These are phyloP conservation scores for Eciton burchellii DNA, from an alignment of 1,140 invertebrate species.

Conservation along the genomic window DNA sequence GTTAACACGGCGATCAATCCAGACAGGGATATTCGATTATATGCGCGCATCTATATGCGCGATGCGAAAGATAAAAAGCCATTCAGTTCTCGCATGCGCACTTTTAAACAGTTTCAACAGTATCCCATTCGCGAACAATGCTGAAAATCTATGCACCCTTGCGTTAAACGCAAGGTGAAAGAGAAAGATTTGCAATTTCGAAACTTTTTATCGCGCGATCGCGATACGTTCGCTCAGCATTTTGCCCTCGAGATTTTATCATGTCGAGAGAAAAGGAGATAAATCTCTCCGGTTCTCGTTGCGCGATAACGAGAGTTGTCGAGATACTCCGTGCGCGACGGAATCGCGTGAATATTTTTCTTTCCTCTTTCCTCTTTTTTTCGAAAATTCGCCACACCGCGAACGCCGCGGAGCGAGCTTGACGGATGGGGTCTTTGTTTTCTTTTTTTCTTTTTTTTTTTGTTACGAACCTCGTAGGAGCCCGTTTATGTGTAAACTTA, in stretches of 20 bases:
- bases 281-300: background rate
- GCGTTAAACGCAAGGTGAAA: background rate
- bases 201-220: too few species aligned
- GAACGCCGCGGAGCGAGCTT: slow-evolving; percentile 26
- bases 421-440: too few species aligned
- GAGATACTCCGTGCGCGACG: background rate
- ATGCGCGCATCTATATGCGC: too few species aligned
- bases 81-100: too few species aligned
- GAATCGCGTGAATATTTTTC: background rate
- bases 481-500: slow-evolving; percentile 48
- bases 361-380: too few species aligned
- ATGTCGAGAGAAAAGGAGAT: slow-evolving; percentile 11
- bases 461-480: slow-evolving; percentile 29
- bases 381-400: slow-evolving; percentile 7
- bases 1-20: too few species aligned
- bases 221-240: background rate
- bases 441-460: slow-evolving; percentile 33
- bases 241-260: background rate
- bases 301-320: slow-evolving; percentile 1
- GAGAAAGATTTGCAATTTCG: slow-evolving; percentile 7
- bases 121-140: background rate
- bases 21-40: too few species aligned
- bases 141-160: background rate
- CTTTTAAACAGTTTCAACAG: too few species aligned
- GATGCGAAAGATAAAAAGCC: too few species aligned